Base-by-base conservation (phyloP, 2,888 invertebrate genomes). In the Cephus runcator region DNA sequence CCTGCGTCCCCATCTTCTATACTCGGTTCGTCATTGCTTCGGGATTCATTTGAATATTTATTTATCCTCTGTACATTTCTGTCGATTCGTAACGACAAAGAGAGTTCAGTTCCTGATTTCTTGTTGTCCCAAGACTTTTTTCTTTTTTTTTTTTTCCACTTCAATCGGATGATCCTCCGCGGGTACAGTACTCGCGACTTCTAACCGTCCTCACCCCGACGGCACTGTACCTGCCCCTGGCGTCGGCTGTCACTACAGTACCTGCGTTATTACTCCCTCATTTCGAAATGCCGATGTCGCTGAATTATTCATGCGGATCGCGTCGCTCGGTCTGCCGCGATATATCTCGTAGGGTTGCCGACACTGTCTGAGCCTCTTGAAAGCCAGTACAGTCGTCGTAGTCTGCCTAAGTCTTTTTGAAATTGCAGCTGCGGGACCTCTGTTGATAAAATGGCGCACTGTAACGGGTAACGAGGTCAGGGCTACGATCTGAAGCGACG, bases 261-360 rank as follows among this genome's bases (percentile, higher is more conserved):
- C 23, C 56, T 56, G 9, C 56, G 56, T 56, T 23, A 56, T 56
- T 56, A 30, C 74, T 74, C 36, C 34, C 23, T 34, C 35, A 74
- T 84, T 85, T 85, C 82, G 79, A 84, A 85, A 83, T 81, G 79
- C 82, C 76, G 69, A 73, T 73, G 77, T 69, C 74, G 73, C 75
- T 87, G 86, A 86, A 87, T 87, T 82, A 87, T 87, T 87, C 86
- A 87, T 86, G 82, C 78, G 79, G 80, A 82, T 81, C 79, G 79
- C 81, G 81, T 82, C 83, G 81, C 76, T 81, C 83, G 83, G 83
- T 85, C 86, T 84, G 80, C 77, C 82, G 81, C 83, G 81, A 82
- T 82, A 82, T 82, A 83, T 79, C 77, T 79, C 76, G 9, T 56
- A 56, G 73, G 82, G 12, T 85, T 83, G 80, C 80, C 80, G 56